These are phyloP conservation scores for Trichomycterus rosablanca DNA, from an alignment of 2,113 vertebrate genomes.

Conservation along the genomic window DNA sequence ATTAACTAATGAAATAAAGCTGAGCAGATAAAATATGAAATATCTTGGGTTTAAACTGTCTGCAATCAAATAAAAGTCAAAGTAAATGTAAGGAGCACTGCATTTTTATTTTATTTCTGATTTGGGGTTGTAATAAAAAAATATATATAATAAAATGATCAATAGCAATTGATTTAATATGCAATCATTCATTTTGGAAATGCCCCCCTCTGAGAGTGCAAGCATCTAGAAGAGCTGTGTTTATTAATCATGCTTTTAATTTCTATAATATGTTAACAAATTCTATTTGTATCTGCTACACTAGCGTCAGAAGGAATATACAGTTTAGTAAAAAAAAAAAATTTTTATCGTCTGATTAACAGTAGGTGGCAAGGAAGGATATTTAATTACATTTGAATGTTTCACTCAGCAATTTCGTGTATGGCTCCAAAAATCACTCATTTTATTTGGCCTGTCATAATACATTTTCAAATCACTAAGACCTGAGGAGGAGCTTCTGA, in stretches of 20 bases:
- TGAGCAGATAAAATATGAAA: no score
- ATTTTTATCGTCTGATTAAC: conserved; percentile 40
- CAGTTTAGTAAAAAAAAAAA: conserved; percentile 42
- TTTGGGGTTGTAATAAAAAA: no score
- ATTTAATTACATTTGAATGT: conserved; percentile 20
- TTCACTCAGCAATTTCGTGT: conserved; percentile 5
- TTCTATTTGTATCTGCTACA: conserved; percentile 15
- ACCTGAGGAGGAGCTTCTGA: no score
- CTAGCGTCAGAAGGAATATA: conserved; percentile 7
- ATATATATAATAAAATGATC: no score
- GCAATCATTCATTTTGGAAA: conserved; percentile 41
- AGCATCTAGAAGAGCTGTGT: conserved; percentile 26
- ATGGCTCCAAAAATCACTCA: background rate
- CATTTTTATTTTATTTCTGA: no score
- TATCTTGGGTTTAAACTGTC: no score
- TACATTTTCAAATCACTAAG: background rate
- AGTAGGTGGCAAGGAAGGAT: conserved; percentile 13
- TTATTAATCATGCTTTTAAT: conserved; percentile 41
- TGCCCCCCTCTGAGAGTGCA: conserved; percentile 29
- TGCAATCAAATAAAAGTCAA: no score
- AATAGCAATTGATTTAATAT: conserved; percentile 42
- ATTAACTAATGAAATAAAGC: no score
- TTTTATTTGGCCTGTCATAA: conserved; percentile 11
- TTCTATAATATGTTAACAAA: no score
- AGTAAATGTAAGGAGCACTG: no score